Evolutionary conservation across 2,888 invertebrate species (phyloP).

Genomic region (Cerastoderma edule): DNA sequence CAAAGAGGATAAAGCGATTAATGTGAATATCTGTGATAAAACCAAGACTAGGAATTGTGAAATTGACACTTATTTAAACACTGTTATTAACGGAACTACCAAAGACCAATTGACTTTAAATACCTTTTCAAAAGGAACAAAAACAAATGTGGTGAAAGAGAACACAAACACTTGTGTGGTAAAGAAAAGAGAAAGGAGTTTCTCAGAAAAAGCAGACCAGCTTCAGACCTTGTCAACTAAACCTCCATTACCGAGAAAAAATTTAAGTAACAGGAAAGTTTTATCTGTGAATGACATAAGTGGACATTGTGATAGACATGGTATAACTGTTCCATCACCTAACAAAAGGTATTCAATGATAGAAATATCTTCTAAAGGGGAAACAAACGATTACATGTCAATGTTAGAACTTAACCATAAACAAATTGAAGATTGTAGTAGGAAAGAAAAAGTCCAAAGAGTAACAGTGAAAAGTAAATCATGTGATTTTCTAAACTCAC

Average conservation of each 20-base stretch:
- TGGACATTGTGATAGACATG: neutral
- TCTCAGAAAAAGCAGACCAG: conserved; percentile 8
- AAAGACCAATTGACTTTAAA: no score
- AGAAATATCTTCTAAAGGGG: conserved; percentile 22
- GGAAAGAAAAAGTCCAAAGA: neutral
- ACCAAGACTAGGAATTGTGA: neutral
- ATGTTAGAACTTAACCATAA: neutral
- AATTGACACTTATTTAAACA: no score
- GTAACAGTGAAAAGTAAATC: conserved; percentile 5
- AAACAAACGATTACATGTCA: neutral
- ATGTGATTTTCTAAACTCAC: conserved; percentile 6
- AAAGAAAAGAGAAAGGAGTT: conserved; percentile 10
- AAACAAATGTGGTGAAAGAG: neutral
- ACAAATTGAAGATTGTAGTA: neutral
- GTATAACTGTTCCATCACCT: neutral
- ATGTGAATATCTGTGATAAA: conserved; percentile 23
- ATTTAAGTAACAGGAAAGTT: conserved; percentile 27
- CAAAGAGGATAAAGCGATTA: neutral
- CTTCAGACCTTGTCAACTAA: conserved; percentile 17
- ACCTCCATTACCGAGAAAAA: conserved; percentile 50
- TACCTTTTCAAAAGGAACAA: neutral
- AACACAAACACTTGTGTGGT: neutral
- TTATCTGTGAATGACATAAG: conserved; percentile 46
- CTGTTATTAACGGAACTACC: no score
- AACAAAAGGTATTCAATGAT: conserved; percentile 36